These are phyloP conservation scores for Sterrhoptilus dennistouni DNA, from an alignment of 2,113 vertebrate species.

Conservation along the genomic window DNA sequence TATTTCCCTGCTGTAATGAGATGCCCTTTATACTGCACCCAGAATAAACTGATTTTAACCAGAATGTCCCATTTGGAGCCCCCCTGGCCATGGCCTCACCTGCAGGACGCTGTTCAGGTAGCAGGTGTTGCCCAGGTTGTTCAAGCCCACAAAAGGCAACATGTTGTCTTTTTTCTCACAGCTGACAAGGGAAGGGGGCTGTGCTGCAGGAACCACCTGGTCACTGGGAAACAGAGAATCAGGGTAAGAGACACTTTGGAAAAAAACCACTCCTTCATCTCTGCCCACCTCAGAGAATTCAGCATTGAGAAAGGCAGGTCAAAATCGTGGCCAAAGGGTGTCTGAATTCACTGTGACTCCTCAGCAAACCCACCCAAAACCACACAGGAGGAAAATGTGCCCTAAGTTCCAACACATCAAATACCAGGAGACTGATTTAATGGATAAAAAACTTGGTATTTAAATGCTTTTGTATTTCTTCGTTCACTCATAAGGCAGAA, in stretches of 20 bases:
- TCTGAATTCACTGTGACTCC: background rate
- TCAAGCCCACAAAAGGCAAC: conserved; percentile 93
- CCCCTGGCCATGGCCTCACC: conserved; percentile 65
- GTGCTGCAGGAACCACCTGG: conserved; percentile 83
- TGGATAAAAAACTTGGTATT: background rate
- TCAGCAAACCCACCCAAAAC: background rate
- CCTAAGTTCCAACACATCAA: background rate
- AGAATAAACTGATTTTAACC: background rate
- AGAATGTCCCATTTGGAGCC: background rate
- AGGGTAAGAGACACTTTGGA: background rate
- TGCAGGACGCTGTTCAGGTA: conserved; percentile 97
- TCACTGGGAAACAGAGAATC: conserved; percentile 69
- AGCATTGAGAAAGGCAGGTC: background rate
- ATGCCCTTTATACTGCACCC: background rate
- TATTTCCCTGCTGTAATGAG: background rate
- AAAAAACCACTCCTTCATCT: background rate
- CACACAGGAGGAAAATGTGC: background rate
- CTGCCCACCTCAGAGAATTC: background rate
- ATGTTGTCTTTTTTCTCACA: conserved; percentile 85
- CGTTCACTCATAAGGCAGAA: background rate
- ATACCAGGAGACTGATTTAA: accelerated
- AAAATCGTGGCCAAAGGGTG: background rate
- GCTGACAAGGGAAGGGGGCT: conserved; percentile 75
- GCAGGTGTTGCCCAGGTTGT: conserved; percentile 97
- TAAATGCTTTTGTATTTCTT: background rate